A percentile compares a stretch with the other conserved stretches of the same genome.
Conservation (phyloP, 2,888 invertebrate species). For the Amphimallon solstitiale region DNA sequence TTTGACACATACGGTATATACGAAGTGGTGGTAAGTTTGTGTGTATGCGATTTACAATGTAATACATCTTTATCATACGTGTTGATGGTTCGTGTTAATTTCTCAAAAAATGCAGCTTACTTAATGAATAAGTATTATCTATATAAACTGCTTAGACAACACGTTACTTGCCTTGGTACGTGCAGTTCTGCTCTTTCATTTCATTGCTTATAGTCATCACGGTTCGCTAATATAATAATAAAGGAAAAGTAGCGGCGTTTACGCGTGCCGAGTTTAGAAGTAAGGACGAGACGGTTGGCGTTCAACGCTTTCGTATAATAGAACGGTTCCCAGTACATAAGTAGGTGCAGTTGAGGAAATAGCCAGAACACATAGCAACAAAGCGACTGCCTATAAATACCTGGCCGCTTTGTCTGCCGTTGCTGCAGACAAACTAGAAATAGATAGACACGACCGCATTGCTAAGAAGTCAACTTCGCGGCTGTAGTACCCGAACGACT, state of each 20-base stretch:
- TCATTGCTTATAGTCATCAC: conserved; percentile 24
- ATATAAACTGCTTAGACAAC: no score
- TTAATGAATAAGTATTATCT: no score
- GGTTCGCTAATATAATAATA: conserved; percentile 17
- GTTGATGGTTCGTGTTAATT: no score
- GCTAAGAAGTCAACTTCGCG: conserved; percentile 50
- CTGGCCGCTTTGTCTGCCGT: conserved; percentile 47
- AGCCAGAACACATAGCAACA: conserved; percentile 48
- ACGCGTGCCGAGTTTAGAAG: conserved; percentile 20
- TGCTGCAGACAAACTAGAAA: conserved; percentile 49
- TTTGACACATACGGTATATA: no score
- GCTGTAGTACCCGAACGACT: conserved; percentile 44
- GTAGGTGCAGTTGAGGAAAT: conserved; percentile 47
- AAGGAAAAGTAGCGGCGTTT: conserved; percentile 16
- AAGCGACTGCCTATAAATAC: conserved; percentile 49
- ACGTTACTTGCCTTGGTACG: neutral
- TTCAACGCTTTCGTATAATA: conserved; percentile 22
- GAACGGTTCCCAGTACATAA: conserved; percentile 35
- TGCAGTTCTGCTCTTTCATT: neutral
- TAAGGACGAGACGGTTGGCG: neutral
- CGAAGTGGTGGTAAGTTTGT: no score
- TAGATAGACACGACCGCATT: conserved; percentile 51
- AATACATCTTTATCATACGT: no score
- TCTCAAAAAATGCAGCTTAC: no score
- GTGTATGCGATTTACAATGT: no score